A percentile compares a stretch with the other conserved stretches of the same genome.
phyloP scores from a whole-genome alignment of 2,888 invertebrate species.

The Hesperia comma region DNA sequence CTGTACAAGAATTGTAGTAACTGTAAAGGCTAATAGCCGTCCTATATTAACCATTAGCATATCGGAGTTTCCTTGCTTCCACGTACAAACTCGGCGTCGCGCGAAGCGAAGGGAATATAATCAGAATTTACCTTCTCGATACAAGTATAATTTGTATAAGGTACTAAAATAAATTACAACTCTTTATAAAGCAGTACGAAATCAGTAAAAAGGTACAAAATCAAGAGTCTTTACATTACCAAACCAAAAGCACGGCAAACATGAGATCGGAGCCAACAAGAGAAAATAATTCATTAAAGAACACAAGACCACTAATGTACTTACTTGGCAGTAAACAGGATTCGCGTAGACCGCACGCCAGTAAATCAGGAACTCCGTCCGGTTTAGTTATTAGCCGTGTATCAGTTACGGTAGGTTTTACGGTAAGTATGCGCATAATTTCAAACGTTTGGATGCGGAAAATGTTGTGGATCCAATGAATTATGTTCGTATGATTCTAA shows the following conservation, averaged over 20 bases:
- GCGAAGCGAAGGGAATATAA: constrained; percentile 33
- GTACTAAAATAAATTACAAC: too few species aligned
- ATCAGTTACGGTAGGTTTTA: constrained; percentile 33
- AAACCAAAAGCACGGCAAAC: too few species aligned
- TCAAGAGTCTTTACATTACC: too few species aligned
- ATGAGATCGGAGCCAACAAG: neutral
- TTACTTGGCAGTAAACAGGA: constrained; percentile 19
- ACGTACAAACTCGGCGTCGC: constrained; percentile 23
- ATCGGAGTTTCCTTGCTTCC: constrained; percentile 37
- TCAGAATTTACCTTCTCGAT: constrained; percentile 39
- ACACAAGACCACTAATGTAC: constrained; percentile 27
- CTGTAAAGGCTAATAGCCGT: constrained; percentile 50
- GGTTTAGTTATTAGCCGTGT: constrained; percentile 35
- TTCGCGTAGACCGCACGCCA: constrained; percentile 17
- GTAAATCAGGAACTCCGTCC: constrained; percentile 36
- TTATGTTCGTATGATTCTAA: neutral
- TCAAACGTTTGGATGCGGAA: constrained; percentile 11
- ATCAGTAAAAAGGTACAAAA: neutral
- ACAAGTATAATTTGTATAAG: too few species aligned
- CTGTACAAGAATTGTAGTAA: constrained; percentile 45
- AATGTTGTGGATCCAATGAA: constrained; percentile 6
- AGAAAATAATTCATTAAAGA: constrained; percentile 22
- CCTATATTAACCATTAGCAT: constrained; percentile 41
- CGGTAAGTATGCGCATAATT: constrained; percentile 24
- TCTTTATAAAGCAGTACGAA: constrained; percentile 22